phyloP scores from a whole-genome alignment of 1,140 invertebrate species.

The Dysdera silvatica region DNA sequence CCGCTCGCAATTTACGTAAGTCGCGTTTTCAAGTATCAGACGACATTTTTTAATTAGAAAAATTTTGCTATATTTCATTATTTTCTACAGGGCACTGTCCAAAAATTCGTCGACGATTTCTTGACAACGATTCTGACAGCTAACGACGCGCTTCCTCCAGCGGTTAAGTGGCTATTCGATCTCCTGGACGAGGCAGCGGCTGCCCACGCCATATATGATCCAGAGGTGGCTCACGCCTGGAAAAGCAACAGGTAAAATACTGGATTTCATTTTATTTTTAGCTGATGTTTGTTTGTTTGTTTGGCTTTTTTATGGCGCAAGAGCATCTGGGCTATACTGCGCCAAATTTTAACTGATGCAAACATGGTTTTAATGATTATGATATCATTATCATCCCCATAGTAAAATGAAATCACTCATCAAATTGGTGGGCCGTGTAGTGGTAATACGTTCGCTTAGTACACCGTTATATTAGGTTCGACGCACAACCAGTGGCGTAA shows the following conservation, averaged over 20 bases:
- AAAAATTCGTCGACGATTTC: conserved; percentile 94
- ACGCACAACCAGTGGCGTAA: no score
- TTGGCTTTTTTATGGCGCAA: no score
- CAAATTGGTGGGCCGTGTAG: no score
- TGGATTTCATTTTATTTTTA: background rate
- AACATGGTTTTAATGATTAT: background rate
- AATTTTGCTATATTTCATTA: background rate
- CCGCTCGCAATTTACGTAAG: no score
- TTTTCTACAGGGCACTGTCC: conserved; percentile 63
- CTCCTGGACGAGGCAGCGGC: conserved; percentile 82
- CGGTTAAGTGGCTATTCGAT: conserved; percentile 93
- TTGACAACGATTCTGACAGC: conserved; percentile 79
- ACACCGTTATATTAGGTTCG: no score
- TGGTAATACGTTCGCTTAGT: no score
- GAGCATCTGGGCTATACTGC: no score
- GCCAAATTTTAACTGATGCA: background rate
- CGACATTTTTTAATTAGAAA: background rate
- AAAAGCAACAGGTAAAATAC: conserved; percentile 68
- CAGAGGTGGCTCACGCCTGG: conserved; percentile 90
- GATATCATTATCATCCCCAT: background rate
- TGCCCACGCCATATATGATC: conserved; percentile 70
- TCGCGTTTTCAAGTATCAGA: no score
- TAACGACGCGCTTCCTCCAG: conserved; percentile 65
- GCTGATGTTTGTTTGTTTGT: no score
- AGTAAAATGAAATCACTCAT: background rate